Evolutionary conservation across 2,888 invertebrate species (phyloP).

Genomic region (Danaus chrysippus): DNA sequence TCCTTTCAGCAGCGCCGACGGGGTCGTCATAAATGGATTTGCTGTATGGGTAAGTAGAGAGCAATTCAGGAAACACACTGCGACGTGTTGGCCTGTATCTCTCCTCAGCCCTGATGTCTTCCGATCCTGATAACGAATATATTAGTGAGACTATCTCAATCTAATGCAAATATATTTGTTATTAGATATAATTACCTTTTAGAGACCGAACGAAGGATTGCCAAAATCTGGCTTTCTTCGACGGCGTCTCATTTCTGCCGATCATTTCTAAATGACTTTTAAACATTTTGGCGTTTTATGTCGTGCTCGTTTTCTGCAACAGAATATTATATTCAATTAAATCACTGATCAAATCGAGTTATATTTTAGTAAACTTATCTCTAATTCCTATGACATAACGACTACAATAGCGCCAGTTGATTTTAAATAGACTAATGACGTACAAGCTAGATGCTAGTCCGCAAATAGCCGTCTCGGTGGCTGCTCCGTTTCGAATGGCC

Average conservation of each 20-base stretch:
- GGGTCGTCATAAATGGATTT: slow-evolving; percentile 95
- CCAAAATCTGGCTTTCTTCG: slow-evolving; percentile 96
- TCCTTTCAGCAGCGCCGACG: slow-evolving; percentile 87
- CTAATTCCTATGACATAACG: slow-evolving; percentile 65
- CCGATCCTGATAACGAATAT: slow-evolving; percentile 80
- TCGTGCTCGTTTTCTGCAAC: slow-evolving; percentile 87
- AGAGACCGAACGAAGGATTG: slow-evolving; percentile 95
- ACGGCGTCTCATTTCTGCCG: slow-evolving; percentile 93
- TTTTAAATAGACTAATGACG: slow-evolving; percentile 76
- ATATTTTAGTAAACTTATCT: slow-evolving; percentile 22
- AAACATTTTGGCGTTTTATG: slow-evolving; percentile 89
- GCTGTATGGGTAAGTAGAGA: slow-evolving; percentile 86
- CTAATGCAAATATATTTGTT: neutral
- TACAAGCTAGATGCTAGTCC: slow-evolving; percentile 60
- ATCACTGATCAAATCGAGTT: slow-evolving; percentile 5
- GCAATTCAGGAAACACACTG: slow-evolving; percentile 87
- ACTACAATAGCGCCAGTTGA: slow-evolving; percentile 60
- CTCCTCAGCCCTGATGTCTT: slow-evolving; percentile 94
- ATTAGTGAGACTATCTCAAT: neutral
- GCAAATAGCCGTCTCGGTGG: slow-evolving; percentile 67
- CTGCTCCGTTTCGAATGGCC: slow-evolving; percentile 66
- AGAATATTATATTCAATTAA: slow-evolving; percentile 34
- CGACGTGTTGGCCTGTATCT: slow-evolving; percentile 84
- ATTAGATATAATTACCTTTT: slow-evolving; percentile 82
- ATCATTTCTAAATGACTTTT: slow-evolving; percentile 96